phyloP scores from a whole-genome alignment of 2,888 invertebrate species.

The Drosophila kokeensis region DNA sequence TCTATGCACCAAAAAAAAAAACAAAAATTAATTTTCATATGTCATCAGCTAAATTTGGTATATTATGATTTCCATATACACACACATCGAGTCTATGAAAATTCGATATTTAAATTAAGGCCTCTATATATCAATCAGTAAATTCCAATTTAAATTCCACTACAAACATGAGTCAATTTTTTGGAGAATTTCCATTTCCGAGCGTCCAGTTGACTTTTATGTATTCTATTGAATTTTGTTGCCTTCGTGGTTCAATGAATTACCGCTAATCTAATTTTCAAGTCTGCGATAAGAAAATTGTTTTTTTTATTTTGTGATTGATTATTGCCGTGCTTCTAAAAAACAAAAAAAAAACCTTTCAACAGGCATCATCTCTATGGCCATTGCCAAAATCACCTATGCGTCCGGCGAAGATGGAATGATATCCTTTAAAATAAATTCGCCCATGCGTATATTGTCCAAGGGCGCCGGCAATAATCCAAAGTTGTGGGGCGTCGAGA shows the following conservation, averaged over 20 bases:
- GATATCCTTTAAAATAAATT: conserved; percentile 87
- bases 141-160: background rate
- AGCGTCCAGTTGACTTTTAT: background rate
- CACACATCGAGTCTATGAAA: background rate
- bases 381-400: conserved; percentile 87
- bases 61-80: background rate
- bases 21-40: background rate
- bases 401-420: conserved; percentile 86
- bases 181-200: background rate
- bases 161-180: background rate
- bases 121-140: background rate
- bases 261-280: conserved; percentile 21
- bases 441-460: conserved; percentile 88
- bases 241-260: conserved; percentile 9
- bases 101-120: background rate
- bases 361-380: conserved; percentile 86
- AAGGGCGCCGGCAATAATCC: conserved; percentile 88
- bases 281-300: conserved; percentile 23
- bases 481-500: conserved; percentile 88
- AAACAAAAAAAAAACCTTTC: background rate
- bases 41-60: background rate
- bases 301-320: background rate
- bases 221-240: background rate
- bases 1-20: background rate
- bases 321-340: conserved; percentile 13